phyloP scores from a whole-genome alignment of 1,140 invertebrate genomes.

The Aethina tumida region DNA sequence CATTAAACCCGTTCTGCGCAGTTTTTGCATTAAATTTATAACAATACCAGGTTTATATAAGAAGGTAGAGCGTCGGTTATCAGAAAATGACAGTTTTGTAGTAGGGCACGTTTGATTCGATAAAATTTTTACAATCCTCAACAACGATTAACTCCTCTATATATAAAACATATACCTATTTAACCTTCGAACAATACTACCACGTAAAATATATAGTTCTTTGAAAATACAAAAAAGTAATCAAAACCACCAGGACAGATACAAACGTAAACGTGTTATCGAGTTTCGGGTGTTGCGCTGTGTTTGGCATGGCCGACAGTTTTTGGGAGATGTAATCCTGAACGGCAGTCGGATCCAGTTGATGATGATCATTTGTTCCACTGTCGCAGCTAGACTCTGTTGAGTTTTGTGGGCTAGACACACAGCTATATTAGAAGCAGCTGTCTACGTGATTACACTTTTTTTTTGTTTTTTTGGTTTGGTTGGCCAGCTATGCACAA shows the following conservation, averaged over 20 bases:
- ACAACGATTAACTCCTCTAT: constrained; percentile 9
- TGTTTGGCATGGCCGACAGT: constrained; percentile 3
- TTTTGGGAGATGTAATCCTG: constrained; percentile 13
- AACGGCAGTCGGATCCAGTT: constrained; percentile 7
- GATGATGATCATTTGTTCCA: neutral
- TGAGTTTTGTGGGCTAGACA: constrained; percentile 8
- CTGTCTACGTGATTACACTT: no score
- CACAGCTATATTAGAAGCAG: constrained; percentile 11
- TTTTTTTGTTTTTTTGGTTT: constrained; percentile 10
- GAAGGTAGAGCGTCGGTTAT: neutral
- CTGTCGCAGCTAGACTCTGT: neutral
- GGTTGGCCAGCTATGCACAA: constrained; percentile 2
- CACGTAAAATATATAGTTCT: constrained; percentile 20
- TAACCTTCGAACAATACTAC: constrained; percentile 13
- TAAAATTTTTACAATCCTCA: constrained; percentile 7
- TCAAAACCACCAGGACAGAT: constrained; percentile 16
- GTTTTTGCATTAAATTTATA: neutral
- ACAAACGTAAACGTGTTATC: constrained; percentile 13
- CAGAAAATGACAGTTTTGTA: neutral
- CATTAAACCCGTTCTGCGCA: no score
- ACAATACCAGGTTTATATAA: constrained; percentile 1
- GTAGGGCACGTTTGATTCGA: constrained; percentile 3
- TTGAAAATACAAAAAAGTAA: constrained; percentile 20
- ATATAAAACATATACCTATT: constrained; percentile 10
- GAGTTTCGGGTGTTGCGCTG: neutral